A percentile compares a stretch with the other conserved stretches of the same genome.
These are phyloP conservation scores for Caloenas nicobarica DNA, from an alignment of 2,113 vertebrate genomes.

Conservation along the genomic window DNA sequence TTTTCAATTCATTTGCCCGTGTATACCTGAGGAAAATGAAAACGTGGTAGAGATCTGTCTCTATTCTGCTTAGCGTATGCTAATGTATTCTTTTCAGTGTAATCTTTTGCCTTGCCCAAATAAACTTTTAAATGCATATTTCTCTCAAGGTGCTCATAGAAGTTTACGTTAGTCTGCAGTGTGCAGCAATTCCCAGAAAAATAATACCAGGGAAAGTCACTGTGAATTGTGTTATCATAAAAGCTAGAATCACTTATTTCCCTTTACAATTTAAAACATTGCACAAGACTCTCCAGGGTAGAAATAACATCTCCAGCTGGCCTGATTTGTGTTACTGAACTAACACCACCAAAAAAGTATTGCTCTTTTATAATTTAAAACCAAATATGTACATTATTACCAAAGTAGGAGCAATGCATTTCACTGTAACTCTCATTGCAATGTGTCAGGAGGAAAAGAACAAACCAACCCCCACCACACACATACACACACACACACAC, in stretches of 20 bases:
- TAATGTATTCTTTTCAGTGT: neutral
- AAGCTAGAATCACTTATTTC: slow-evolving; percentile 39
- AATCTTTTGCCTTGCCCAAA: slow-evolving; percentile 33
- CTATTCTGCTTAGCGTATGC: neutral
- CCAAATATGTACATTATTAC: neutral
- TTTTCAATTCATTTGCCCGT: neutral
- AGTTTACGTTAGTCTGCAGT: slow-evolving; percentile 16
- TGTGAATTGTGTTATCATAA: slow-evolving; percentile 47
- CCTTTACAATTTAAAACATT: slow-evolving; percentile 33
- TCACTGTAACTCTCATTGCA: neutral
- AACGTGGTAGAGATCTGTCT: neutral
- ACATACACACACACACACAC: too few relatives aligned
- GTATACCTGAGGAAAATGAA: neutral
- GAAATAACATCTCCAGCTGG: slow-evolving; percentile 21
- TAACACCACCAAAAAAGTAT: neutral
- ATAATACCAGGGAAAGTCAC: slow-evolving; percentile 36
- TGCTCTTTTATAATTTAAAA: neutral
- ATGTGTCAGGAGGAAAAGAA: neutral
- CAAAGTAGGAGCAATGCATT: neutral
- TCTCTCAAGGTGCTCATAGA: slow-evolving; percentile 55
- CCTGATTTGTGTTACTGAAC: slow-evolving; percentile 18
- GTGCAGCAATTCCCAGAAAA: slow-evolving; percentile 45
- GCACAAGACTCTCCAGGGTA: slow-evolving; percentile 6
- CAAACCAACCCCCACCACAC: neutral
- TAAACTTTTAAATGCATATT: slow-evolving; percentile 43